These are phyloP conservation scores for Clavelina lepadiformis DNA, from an alignment of 23 tunicate genomes.

Conservation along the genomic window DNA sequence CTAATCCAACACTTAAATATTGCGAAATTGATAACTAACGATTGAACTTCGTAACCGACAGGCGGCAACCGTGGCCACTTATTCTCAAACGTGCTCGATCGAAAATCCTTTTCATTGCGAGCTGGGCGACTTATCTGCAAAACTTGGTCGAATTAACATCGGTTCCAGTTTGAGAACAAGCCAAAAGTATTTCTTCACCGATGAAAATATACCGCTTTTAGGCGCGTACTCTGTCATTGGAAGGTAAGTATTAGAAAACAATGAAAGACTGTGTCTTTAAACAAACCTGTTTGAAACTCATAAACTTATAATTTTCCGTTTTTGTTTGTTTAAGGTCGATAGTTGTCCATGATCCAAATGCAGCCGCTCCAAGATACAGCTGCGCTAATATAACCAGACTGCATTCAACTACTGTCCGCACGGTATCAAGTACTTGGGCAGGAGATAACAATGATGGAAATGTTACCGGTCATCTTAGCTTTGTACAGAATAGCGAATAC, in stretches of 20 bases:
- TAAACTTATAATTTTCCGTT: neutral
- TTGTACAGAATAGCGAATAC: conserved; percentile 53
- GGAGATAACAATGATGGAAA: conserved; percentile 42
- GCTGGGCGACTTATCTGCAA: conserved; percentile 70
- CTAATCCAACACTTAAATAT: neutral
- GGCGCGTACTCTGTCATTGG: conserved; percentile 46
- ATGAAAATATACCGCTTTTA: conserved; percentile 37
- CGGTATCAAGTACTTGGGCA: conserved; percentile 14
- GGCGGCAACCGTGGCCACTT: conserved; percentile 8
- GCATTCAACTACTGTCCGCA: conserved; percentile 12
- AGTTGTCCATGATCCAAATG: conserved; percentile 35
- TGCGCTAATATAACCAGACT: conserved; percentile 75
- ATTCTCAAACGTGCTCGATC: conserved; percentile 34
- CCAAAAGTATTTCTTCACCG: conserved; percentile 63
- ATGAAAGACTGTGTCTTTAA: neutral
- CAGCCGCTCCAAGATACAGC: conserved; percentile 62
- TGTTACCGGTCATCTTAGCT: conserved; percentile 32
- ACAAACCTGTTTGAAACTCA: too few relatives aligned
- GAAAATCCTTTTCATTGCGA: conserved; percentile 68
- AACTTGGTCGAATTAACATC: conserved; percentile 28
- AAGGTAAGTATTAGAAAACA: conserved; percentile 23
- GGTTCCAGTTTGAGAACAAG: conserved; percentile 13
- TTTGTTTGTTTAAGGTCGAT: conserved; percentile 39
- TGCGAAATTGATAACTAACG: too few relatives aligned
- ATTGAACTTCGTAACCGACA: too few relatives aligned